These are phyloP conservation scores for Peromyscus californicus DNA, from an alignment of 2,113 vertebrate species.

Conservation along the genomic window DNA sequence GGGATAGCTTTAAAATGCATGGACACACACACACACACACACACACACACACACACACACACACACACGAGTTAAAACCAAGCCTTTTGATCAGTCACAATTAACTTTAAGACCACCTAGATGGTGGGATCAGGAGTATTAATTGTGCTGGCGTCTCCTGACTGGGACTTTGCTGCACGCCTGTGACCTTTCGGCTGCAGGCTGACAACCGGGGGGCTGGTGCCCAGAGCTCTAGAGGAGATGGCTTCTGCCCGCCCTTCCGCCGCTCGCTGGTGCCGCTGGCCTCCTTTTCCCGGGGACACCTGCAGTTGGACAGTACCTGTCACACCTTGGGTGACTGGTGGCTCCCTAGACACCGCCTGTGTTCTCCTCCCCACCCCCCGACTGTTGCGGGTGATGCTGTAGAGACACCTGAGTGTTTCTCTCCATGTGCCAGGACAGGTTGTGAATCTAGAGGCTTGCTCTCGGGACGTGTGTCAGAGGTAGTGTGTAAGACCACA, in stretches of 20 bases:
- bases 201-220: background rate
- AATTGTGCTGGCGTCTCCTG: background rate
- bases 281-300: background rate
- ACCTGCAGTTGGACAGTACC: no score
- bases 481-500: background rate
- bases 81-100: slow-evolving; percentile 54
- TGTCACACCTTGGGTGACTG: background rate
- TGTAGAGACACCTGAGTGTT: background rate
- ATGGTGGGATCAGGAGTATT: background rate
- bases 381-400: background rate
- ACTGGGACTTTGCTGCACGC: background rate
- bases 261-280: rapidly evolving
- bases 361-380: background rate
- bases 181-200: background rate
- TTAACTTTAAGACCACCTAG: slow-evolving; percentile 63
- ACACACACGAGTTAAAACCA: slow-evolving; percentile 16
- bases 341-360: background rate
- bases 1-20: background rate
- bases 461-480: background rate
- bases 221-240: rapidly evolving
- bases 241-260: background rate
- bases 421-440: rapidly evolving
- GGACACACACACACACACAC: background rate
- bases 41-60: rapidly evolving
- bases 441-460: rapidly evolving